These are phyloP conservation scores for Flabesymbios commensalis DNA, from an alignment of 2,888 invertebrate species.

Conservation along the genomic window DNA sequence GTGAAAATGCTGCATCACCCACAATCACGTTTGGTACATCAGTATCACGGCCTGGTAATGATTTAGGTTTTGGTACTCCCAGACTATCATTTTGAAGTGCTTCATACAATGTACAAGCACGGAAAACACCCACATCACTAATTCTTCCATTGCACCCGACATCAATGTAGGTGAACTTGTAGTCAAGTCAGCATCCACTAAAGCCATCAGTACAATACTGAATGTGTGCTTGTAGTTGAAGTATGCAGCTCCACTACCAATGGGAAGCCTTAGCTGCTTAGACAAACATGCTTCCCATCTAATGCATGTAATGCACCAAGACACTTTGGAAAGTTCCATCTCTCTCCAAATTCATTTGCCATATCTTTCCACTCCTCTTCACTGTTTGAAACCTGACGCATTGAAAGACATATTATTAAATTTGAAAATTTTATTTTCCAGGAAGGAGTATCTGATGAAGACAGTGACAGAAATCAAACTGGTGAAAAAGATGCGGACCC, in stretches of 20 bases:
- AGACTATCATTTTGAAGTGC: slow-evolving; percentile 14
- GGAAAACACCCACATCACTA: slow-evolving; percentile 30
- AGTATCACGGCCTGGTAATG: slow-evolving; percentile 1
- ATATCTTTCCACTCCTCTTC: slow-evolving; percentile 10
- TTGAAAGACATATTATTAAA: not conserved
- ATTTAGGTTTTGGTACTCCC: slow-evolving; percentile 16
- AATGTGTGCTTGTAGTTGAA: slow-evolving; percentile 17
- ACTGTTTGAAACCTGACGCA: slow-evolving; percentile 44
- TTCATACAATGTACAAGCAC: slow-evolving; percentile 5
- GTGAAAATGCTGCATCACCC: slow-evolving; percentile 34
- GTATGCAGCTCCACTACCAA: not conserved
- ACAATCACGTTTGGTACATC: slow-evolving; percentile 23
- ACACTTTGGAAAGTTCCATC: slow-evolving; percentile 22
- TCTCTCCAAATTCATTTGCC: slow-evolving; percentile 12
- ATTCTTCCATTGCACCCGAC: slow-evolving; percentile 28
- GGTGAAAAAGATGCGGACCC: not conserved
- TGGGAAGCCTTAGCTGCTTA: not conserved
- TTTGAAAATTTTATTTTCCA: not conserved
- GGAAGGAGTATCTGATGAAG: not conserved
- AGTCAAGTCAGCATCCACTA: slow-evolving; percentile 22
- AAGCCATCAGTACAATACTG: slow-evolving; percentile 18
- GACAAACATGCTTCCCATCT: slow-evolving; percentile 19
- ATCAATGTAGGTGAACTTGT: slow-evolving; percentile 26
- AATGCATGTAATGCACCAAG: slow-evolving; percentile 17
- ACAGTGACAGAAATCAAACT: not conserved